Base-by-base conservation (phyloP, 2,113 vertebrate species). In the Budorcas taxicolor region DNA sequence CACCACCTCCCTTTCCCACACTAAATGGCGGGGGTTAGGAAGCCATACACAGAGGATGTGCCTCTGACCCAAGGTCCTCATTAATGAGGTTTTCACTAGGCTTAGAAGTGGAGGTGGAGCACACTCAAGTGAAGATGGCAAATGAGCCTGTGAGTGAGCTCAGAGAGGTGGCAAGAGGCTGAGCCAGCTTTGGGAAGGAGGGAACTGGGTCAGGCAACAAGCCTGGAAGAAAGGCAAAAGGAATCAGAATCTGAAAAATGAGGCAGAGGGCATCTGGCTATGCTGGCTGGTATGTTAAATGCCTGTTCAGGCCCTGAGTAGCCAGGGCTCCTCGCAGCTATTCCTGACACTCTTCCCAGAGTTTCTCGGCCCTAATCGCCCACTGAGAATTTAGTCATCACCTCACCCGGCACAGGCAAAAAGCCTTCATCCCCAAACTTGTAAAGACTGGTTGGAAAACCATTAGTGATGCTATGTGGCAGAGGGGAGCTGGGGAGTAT, bases 161-260 rank as follows among this genome's bases (percentile, higher is more conserved):
- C 81, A 45, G 45, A 96, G 78, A 84, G 95, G 21, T 50, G 71
- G 91, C 76, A 15, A 87, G 90, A 95, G 87, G 60, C 53, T 90
- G 94, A 81, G 60, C 64, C 1, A 3, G 84, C 89, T 87, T 78
- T 1, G 21, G 80, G 64, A 95, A 94, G 82, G 89, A 92, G 88
- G 96, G 90, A 97, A 96, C 45, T 95, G 84, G 85, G 95, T 96
- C 94, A 94, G 94, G 71, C 43, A 47, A 93, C 40, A 45, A 91
- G 82, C 53, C 85, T 71, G 52, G 64, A 60, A n/a, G 58, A 81
- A 95, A 80, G 19, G 52, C 31, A 50, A 27, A 67, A 86, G 67
- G 90, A 67, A 45, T 64, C 80, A 57, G 58, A 31, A 78, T 16
- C 36, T 89, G 52, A 47, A 55, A 95, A 52, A 43, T 7, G 47